Conservation (phyloP, 1,140 invertebrate species). For the Cotesia glomerata region DNA sequence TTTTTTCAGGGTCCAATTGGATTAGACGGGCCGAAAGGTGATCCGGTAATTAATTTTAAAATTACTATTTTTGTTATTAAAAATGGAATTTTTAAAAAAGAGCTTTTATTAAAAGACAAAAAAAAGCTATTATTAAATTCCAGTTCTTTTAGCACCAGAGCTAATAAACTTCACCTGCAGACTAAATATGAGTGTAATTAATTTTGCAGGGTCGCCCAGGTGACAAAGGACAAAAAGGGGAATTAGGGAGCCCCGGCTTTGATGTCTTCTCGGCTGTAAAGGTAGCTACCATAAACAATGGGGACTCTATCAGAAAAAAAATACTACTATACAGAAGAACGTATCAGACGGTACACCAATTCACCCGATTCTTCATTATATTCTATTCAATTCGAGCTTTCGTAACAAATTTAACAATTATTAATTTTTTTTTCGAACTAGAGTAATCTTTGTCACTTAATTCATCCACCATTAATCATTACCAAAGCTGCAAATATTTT, state of each 20-base stretch:
- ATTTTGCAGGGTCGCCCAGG: constrained; percentile 80
- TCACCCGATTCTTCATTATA: constrained; percentile 23
- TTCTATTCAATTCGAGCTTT: constrained; percentile 1
- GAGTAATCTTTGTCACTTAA: no score
- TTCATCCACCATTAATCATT: no score
- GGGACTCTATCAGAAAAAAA: constrained; percentile 32
- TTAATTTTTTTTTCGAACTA: background rate
- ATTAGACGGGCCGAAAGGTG: constrained; percentile 91
- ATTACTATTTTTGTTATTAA: constrained; percentile 14
- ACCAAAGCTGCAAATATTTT: no score
- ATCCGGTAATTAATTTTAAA: constrained; percentile 73
- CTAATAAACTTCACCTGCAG: background rate
- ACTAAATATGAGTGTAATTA: constrained; percentile 21
- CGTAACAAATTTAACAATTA: constrained; percentile 9
- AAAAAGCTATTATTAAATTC: no score
- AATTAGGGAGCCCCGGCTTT: constrained; percentile 83
- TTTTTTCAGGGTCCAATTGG: constrained; percentile 88
- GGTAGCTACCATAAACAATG: constrained; percentile 67
- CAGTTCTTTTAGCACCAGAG: no score
- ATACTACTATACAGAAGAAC: constrained; percentile 29
- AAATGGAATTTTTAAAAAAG: background rate
- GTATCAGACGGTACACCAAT: constrained; percentile 20
- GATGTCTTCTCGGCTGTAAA: constrained; percentile 90
- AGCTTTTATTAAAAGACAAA: no score
- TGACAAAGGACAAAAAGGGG: constrained; percentile 86